phyloP scores from a whole-genome alignment of 2,113 vertebrate species.

The Chaenogobius annularis region DNA sequence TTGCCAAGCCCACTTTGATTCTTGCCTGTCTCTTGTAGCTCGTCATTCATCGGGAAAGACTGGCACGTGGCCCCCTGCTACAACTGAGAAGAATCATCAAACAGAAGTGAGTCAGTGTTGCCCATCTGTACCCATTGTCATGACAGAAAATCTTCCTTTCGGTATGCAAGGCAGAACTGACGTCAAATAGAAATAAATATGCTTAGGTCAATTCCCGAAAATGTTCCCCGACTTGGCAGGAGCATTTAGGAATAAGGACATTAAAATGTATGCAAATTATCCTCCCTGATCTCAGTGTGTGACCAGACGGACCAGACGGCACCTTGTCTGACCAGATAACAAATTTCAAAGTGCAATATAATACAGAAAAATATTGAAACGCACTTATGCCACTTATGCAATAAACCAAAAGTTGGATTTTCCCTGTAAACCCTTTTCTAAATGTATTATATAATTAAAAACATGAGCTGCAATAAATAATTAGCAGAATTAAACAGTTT shows the following conservation, averaged over 20 bases:
- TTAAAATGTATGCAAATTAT: conserved; percentile 60
- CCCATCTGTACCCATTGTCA: background rate
- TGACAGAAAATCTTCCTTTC: background rate
- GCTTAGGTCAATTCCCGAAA: background rate
- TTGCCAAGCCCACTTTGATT: background rate
- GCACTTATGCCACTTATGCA: too few species aligned
- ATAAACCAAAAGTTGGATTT: too few species aligned
- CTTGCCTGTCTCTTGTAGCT: conserved; percentile 60
- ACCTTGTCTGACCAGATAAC: background rate
- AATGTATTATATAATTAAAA: too few species aligned
- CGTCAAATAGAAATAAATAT: background rate
- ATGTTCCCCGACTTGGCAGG: background rate
- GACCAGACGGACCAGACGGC: conserved; percentile 17
- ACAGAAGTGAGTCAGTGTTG: conserved; percentile 56
- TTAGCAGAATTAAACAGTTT: too few species aligned
- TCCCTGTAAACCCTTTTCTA: too few species aligned
- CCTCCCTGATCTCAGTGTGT: conserved; percentile 14
- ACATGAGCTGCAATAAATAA: too few species aligned
- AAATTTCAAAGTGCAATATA: background rate
- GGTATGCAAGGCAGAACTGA: background rate
- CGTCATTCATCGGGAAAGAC: conserved; percentile 75
- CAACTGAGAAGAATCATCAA: conserved; percentile 22
- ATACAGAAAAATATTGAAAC: too few species aligned
- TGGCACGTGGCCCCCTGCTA: conserved; percentile 78
- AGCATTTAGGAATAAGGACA: conserved; percentile 10